Evolutionary conservation across 2,113 vertebrate genomes (phyloP).

Genomic region (Ceratotherium simum): DNA sequence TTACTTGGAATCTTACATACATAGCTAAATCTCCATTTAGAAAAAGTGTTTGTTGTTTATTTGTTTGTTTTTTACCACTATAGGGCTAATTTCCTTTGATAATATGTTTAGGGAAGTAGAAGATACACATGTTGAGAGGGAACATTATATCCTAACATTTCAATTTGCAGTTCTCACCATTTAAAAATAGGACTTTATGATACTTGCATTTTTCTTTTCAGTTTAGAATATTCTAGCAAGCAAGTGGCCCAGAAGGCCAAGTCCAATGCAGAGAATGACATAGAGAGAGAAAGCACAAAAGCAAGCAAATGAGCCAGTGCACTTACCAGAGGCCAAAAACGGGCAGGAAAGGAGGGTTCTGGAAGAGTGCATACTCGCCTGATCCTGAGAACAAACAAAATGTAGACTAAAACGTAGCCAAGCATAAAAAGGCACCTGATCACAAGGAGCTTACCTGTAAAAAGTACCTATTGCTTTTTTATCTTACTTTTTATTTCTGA

Average conservation of each 20-base stretch:
- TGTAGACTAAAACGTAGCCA: background rate
- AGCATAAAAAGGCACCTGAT: background rate
- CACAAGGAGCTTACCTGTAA: background rate
- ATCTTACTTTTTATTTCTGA: background rate
- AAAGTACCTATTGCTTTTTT: background rate
- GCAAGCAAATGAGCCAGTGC: background rate
- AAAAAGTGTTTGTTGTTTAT: background rate
- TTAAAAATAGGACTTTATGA: background rate
- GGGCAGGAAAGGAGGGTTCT: background rate
- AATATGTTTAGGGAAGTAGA: background rate
- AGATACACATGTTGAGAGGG: background rate
- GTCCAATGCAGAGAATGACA: background rate
- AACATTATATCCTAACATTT: background rate
- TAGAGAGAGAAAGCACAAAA: background rate
- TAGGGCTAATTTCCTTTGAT: background rate
- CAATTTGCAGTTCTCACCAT: background rate
- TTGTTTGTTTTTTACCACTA: background rate
- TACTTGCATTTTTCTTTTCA: background rate
- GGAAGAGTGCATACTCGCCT: background rate
- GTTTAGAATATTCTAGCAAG: background rate
- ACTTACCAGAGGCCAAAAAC: background rate
- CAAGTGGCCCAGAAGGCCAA: background rate
- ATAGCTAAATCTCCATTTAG: conserved; percentile 13
- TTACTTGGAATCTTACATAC: background rate
- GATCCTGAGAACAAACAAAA: background rate